These are phyloP conservation scores for Anastrepha ludens DNA, from an alignment of 1,140 invertebrate genomes.

Conservation along the genomic window DNA sequence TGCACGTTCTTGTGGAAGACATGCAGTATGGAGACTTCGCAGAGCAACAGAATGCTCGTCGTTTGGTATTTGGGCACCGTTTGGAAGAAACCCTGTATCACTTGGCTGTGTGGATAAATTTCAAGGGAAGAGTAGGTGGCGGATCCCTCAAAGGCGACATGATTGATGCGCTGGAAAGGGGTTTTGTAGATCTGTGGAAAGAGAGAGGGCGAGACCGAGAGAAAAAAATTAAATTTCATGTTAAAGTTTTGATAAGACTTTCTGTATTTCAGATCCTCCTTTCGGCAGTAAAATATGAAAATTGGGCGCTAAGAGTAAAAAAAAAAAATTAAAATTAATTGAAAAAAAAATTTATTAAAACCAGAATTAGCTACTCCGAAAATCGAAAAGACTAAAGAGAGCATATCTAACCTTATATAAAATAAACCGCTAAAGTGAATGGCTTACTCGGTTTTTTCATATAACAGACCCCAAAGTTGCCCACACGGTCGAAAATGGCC, in stretches of 20 bases:
- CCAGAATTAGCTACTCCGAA: too few species aligned
- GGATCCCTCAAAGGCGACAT: constrained; percentile 70
- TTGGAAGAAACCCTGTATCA: constrained; percentile 71
- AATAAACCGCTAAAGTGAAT: too few species aligned
- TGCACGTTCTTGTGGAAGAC: constrained; percentile 72
- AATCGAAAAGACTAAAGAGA: too few species aligned
- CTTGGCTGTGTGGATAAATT: constrained; percentile 70
- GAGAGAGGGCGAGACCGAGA: background rate
- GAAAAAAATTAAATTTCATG: background rate
- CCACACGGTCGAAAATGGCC: too few species aligned
- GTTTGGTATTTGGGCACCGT: constrained; percentile 70
- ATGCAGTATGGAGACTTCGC: constrained; percentile 71
- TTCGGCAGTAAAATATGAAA: background rate
- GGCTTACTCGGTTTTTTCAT: too few species aligned
- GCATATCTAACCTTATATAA: too few species aligned
- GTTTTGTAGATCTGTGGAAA: constrained; percentile 67
- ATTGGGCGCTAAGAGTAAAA: background rate
- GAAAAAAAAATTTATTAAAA: too few species aligned
- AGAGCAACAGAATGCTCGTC: constrained; percentile 67
- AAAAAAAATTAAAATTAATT: too few species aligned
- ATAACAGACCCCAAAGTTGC: too few species aligned
- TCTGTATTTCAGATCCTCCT: too few species aligned
- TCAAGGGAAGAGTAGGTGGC: constrained; percentile 69
- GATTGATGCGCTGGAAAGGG: constrained; percentile 70
- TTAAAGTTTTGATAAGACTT: too few species aligned